Percentiles rank a stretch among this genome's conserved stretches.
phyloP scores from a whole-genome alignment of 2,113 vertebrate genomes.

The Cathartes aura region DNA sequence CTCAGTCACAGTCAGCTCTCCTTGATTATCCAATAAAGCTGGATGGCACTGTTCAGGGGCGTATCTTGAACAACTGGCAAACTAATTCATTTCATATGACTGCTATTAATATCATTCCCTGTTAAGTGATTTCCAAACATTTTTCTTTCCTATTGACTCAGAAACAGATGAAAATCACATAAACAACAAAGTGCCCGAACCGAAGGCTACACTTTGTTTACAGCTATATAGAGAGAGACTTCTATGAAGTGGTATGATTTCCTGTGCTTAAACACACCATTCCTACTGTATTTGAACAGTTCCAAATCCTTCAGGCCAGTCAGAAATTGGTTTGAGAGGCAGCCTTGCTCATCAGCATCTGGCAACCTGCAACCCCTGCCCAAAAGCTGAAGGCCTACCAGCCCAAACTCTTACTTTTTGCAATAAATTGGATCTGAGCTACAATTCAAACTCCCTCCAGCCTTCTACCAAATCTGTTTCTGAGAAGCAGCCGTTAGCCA shows the following conservation, averaged over 20 bases:
- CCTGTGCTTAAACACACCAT: not conserved
- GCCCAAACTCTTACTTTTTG: not conserved
- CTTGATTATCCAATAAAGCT: not conserved
- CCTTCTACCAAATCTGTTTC: not conserved
- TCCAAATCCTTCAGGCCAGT: not conserved
- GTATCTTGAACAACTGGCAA: not conserved
- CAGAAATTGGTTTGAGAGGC: not conserved
- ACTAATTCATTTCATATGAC: not conserved
- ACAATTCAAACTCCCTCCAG: not conserved
- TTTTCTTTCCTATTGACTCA: not conserved
- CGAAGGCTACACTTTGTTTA: not conserved
- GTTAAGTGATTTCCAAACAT: not conserved
- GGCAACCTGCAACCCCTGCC: not conserved
- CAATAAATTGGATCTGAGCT: not conserved
- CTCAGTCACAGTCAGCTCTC: not conserved
- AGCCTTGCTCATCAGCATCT: not conserved
- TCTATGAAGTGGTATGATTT: not conserved
- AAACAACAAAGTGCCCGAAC: not conserved
- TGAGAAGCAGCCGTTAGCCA: not conserved
- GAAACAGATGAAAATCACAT: not conserved
- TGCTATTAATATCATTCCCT: not conserved
- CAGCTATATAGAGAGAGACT: not conserved
- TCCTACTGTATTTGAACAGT: not conserved
- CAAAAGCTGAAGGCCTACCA: not conserved
- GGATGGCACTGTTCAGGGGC: not conserved